Conservation (phyloP, 2,113 vertebrate genomes). For the Cryptomyrus ogoouensis region DNA sequence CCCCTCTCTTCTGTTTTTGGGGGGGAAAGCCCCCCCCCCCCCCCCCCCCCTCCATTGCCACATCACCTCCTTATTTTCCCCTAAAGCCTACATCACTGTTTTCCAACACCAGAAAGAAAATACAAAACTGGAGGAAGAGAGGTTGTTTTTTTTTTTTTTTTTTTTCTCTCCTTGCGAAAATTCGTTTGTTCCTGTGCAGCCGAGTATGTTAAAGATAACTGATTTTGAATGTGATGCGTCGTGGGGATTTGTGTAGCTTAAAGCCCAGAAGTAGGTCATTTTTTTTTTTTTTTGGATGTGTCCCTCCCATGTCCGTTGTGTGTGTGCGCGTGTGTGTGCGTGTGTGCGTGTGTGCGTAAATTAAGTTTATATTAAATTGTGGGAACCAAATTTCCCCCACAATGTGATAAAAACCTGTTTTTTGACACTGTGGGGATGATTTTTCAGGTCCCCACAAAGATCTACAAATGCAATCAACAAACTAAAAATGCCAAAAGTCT, state of each 20-base stretch:
- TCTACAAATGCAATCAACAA: too few relatives aligned
- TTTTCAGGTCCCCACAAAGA: too few relatives aligned
- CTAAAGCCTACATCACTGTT: not conserved
- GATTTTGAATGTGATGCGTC: conserved; percentile 28
- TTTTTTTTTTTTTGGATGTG: conserved; percentile 24
- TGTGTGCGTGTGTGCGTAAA: too few relatives aligned
- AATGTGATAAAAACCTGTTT: too few relatives aligned
- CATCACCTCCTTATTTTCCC: not conserved
- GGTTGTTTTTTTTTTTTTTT: not conserved
- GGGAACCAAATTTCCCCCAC: too few relatives aligned
- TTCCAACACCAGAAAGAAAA: not conserved
- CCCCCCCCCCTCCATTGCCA: not conserved
- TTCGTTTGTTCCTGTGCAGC: conserved; percentile 9
- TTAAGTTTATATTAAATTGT: too few relatives aligned
- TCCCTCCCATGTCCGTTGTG: conserved; percentile 17
- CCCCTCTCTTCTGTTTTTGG: too few relatives aligned
- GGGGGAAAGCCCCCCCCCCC: not conserved
- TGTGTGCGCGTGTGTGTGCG: not conserved
- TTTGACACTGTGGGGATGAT: too few relatives aligned
- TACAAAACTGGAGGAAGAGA: not conserved
- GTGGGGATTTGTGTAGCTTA: conserved; percentile 23
- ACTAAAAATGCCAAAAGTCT: too few relatives aligned
- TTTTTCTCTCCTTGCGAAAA: not conserved
- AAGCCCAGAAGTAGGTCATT: conserved; percentile 39
- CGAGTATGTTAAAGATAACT: conserved; percentile 17